These are phyloP conservation scores for Drosophila melanosoma DNA, from an alignment of 2,888 invertebrate genomes.

Conservation along the genomic window DNA sequence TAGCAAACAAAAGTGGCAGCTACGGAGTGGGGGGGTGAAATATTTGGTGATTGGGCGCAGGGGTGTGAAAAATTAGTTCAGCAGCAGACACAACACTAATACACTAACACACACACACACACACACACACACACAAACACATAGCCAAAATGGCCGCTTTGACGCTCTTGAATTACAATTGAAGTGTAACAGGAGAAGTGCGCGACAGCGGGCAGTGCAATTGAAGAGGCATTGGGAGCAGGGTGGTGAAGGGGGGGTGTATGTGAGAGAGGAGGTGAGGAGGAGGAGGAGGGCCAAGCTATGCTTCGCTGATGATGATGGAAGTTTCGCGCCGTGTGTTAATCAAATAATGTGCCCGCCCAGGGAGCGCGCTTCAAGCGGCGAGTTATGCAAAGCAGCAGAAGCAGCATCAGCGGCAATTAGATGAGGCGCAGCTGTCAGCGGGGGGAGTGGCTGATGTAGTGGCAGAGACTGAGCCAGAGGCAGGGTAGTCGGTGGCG, in stretches of 20 bases:
- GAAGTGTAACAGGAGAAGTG: conserved; percentile 72
- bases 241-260: conserved; percentile 1
- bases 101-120: background rate
- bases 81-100: conserved; percentile 11
- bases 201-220: conserved; percentile 31
- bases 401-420: conserved; percentile 35
- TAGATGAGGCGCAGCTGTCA: conserved; percentile 58
- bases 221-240: conserved; percentile 1
- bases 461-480: conserved; percentile 5
- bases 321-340: conserved; percentile 67
- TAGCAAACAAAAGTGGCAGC: conserved; percentile 24
- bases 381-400: conserved; percentile 67
- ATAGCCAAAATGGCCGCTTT: conserved; percentile 43
- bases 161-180: conserved; percentile 66
- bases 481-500: conserved; percentile 55
- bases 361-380: conserved; percentile 27
- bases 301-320: conserved; percentile 73
- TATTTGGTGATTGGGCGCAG: conserved; percentile 2
- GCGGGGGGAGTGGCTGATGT: conserved; percentile 8
- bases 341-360: conserved; percentile 68
- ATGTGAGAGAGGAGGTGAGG: background rate
- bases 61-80: conserved; percentile 66
- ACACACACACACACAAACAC: conserved; percentile 1
- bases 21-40: background rate
- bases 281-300: conserved; percentile 10